Evolutionary conservation across 1,140 invertebrate genomes (phyloP).

Genomic region (Anastatus disparis): DNA sequence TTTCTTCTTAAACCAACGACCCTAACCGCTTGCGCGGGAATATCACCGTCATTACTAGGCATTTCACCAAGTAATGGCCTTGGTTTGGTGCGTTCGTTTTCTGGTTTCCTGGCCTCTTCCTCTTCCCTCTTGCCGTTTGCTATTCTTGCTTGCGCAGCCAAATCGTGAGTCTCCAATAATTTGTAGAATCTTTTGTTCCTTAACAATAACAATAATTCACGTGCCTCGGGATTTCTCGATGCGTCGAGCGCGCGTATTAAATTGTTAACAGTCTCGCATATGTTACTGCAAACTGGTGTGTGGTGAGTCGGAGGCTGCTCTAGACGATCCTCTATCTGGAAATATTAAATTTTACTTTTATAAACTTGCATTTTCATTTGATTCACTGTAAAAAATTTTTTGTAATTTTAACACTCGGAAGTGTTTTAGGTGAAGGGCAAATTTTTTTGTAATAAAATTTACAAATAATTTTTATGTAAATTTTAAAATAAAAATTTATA

Average conservation of each 20-base stretch:
- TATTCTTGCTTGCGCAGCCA: constrained; percentile 61
- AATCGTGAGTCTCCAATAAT: constrained; percentile 78
- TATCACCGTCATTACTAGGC: constrained; percentile 54
- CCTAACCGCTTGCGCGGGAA: constrained; percentile 71
- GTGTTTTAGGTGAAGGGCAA: too few species aligned
- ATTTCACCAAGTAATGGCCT: constrained; percentile 45
- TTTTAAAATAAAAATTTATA: too few species aligned
- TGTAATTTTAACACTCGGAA: too few species aligned
- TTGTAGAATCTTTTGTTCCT: constrained; percentile 57
- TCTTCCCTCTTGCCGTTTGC: not conserved
- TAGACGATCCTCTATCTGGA: constrained; percentile 60
- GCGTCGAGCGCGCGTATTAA: constrained; percentile 50
- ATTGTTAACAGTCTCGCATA: constrained; percentile 59
- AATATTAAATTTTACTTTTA: not conserved
- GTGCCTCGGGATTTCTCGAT: constrained; percentile 50
- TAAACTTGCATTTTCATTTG: not conserved
- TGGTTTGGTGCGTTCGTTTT: not conserved
- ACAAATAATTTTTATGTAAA: too few species aligned
- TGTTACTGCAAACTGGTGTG: constrained; percentile 56
- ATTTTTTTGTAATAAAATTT: too few species aligned
- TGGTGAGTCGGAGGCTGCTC: constrained; percentile 57
- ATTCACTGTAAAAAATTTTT: too few species aligned
- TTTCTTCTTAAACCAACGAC: constrained; percentile 91
- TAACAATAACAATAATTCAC: constrained; percentile 55
- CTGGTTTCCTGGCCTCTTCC: constrained; percentile 24